Conservation (phyloP, 2,113 vertebrate genomes). For the Penelope pileata region DNA sequence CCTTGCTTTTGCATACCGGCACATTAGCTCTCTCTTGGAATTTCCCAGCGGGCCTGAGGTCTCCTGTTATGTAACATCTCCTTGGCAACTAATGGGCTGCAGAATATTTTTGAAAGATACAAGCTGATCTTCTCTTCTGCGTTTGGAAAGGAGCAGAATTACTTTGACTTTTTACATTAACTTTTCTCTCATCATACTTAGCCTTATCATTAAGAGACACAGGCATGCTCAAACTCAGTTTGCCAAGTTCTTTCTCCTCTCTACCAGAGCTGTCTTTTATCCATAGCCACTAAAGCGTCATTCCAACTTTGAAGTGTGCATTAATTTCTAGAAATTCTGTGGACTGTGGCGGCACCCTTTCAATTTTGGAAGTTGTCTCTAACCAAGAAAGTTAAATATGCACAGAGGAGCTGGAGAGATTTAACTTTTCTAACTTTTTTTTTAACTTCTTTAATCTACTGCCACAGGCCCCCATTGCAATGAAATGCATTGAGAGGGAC, state of each 20-base stretch:
- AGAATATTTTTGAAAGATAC: background rate
- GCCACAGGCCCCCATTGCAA: background rate
- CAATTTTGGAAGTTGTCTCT: background rate
- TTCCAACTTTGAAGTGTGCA: background rate
- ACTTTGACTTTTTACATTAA: background rate
- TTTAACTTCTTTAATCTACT: background rate
- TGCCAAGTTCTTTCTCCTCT: background rate
- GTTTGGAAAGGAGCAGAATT: background rate
- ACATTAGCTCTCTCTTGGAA: background rate
- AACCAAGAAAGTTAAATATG: background rate
- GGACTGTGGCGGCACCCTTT: background rate
- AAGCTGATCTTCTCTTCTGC: background rate
- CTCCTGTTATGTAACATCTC: background rate
- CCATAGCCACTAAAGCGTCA: background rate
- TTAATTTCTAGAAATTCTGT: background rate
- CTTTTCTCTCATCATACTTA: background rate
- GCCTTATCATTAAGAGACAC: background rate
- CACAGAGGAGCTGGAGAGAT: background rate
- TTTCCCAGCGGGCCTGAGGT: background rate
- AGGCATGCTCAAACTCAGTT: background rate
- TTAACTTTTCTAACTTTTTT: too few species aligned
- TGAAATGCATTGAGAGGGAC: background rate
- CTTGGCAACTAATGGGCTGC: background rate
- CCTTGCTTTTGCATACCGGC: background rate
- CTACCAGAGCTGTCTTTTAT: background rate